These are phyloP conservation scores for Anas capensis DNA, from an alignment of 2,797 vertebrate genomes.

Conservation along the genomic window DNA sequence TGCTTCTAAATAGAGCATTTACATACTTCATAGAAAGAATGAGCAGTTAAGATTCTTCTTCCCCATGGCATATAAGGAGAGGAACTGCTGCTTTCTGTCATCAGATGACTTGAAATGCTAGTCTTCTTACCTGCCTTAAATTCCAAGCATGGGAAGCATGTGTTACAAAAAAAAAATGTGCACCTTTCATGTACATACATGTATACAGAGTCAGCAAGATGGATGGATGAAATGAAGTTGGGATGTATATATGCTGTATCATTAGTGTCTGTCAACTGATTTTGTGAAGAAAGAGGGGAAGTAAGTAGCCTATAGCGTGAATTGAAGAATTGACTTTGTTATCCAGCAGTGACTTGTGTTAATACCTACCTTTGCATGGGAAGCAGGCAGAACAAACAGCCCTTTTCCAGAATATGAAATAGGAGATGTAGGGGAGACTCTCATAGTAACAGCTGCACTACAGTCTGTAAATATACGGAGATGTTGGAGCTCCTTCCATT, in stretches of 20 bases:
- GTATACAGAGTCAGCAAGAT: background rate
- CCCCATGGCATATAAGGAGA: background rate
- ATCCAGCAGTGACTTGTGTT: background rate
- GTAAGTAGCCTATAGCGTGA: background rate
- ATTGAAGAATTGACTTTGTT: background rate
- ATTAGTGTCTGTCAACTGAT: background rate
- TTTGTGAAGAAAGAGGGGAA: background rate
- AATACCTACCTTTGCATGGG: background rate
- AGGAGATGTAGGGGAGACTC: background rate
- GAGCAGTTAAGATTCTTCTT: slow-evolving; percentile 22
- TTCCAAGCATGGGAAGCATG: background rate
- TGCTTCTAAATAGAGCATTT: slow-evolving; percentile 3
- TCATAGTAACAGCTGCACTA: background rate
- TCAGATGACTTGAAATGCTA: slow-evolving; percentile 12
- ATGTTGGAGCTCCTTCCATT: background rate
- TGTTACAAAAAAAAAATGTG: background rate
- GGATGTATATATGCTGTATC: background rate
- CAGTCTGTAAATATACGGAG: background rate
- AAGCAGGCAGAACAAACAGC: background rate
- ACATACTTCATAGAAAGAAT: background rate
- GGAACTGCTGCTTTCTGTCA: background rate
- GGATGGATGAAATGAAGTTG: background rate
- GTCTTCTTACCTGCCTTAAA: slow-evolving; percentile 3
- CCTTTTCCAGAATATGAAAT: background rate
- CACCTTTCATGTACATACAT: background rate